Base-by-base conservation (phyloP, 2,888 invertebrate genomes). In the Lochmaea crataegi region DNA sequence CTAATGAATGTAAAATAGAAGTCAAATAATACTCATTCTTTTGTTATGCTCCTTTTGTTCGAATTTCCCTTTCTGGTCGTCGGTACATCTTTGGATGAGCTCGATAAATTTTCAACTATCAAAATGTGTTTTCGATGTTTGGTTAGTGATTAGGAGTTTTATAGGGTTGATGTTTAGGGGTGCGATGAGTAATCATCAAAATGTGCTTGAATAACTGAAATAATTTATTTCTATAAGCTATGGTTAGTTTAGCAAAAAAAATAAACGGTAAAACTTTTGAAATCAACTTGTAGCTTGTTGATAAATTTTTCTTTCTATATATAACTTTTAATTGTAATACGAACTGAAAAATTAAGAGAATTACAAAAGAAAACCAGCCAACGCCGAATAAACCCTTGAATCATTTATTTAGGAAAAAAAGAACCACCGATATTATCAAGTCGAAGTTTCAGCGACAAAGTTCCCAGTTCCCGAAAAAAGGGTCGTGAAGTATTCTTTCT, bases 401-500 rank as follows among this genome's bases (percentile, higher is more conserved):
- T 60, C 76, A 74, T 80, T 81, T 81, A 80, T 81, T 82, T 81
- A 80, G 81, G 60, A 80, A 81, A 79, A 79, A 32, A 80, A 78
- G 80, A 82, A 80, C 80, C 75, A 60, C 78, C 72, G 80, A 79
- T 78, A 80, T 82, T 82, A 83, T 84, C 22, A 84, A 84, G 82
- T 83, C 81, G 80, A 80, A 83, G 80, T 83, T 82, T 83, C 56
- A 82, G 82, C 77, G 80, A 80, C 81, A 81, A 82, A 83, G 78
- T 83, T 83, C 79, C 80, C 72, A 78, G 79, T 77, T 82, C 81
- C 80, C 81, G n/a, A 63, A 53, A 42, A 63, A 68, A 68, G 63
- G 61, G 81, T 82, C 82, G 81, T 84, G 84, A 85, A 85, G 83
- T 81, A 84, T 82, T 80, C 82, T 83, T 82, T 80, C 82, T 82